These are phyloP conservation scores for Labeo catla DNA, from an alignment of 2,113 vertebrate genomes.

Conservation along the genomic window DNA sequence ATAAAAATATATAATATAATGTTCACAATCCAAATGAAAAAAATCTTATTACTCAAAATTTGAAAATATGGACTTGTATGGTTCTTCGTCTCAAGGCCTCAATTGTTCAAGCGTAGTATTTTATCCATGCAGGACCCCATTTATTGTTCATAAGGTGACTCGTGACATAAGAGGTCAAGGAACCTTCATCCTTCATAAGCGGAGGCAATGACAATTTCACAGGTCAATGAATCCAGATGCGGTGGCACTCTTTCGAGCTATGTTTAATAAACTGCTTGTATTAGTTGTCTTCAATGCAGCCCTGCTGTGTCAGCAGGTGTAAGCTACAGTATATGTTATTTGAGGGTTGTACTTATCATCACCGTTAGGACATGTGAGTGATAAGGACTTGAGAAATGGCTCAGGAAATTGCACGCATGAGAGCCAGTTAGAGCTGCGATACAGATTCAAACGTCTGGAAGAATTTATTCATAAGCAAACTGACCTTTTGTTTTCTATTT, in stretches of 20 bases:
- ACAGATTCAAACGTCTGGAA: slow-evolving; percentile 19
- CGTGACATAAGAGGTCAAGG: slow-evolving; percentile 16
- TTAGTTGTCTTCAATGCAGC: background rate
- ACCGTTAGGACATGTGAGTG: slow-evolving; percentile 1
- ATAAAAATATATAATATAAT: too few relatives aligned
- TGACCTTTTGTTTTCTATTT: slow-evolving; percentile 33
- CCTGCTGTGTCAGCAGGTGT: background rate
- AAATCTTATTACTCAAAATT: too few relatives aligned
- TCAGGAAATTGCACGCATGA: slow-evolving; percentile 28
- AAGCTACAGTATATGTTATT: background rate
- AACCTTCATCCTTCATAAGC: slow-evolving; percentile 3
- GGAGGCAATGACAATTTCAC: background rate
- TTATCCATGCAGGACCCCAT: background rate
- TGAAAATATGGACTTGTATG: too few relatives aligned
- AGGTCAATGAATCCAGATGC: background rate
- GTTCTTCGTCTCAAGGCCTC: too few relatives aligned
- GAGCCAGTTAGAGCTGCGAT: background rate
- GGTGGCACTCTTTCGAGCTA: background rate
- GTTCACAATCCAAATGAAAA: too few relatives aligned
- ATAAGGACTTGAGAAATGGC: background rate
- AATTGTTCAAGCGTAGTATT: background rate
- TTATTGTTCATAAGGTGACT: slow-evolving; percentile 2
- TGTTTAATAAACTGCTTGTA: background rate
- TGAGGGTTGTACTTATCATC: slow-evolving; percentile 11
- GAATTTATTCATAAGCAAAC: slow-evolving; percentile 35